Evolutionary conservation across 2,888 invertebrate species (phyloP), one percentile per base, ranked within the genome.

Genomic region (Macrosiphum euphorbiae): DNA sequence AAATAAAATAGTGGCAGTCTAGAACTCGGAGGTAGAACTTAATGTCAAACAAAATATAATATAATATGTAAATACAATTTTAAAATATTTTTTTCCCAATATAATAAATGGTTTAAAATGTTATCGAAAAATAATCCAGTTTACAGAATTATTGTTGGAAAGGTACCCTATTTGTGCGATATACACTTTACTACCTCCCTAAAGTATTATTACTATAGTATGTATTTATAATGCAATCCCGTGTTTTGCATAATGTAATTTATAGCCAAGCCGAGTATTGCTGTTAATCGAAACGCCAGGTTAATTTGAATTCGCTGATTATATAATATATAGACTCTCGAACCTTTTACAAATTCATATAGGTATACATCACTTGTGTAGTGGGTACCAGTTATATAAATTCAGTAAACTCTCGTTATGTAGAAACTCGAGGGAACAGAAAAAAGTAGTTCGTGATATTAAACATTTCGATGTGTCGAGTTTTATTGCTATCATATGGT

Each of bases 241-340:
- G 20, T 55, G 89, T 89, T 89, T 93, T 93, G 93, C 90, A 90
- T 85, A 94, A 85, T 90, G 61, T 41, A 94, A 94, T 94, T 92
- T 93, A 93, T 89, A 85, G 55, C 84, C 58, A 41, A 91, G 44
- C 26, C 50, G 26, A 61, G 28, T 47, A 47, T 47, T 26, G 58
- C 86, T 35, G 86, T 89, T 90, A 94, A 90, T 90, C 90, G 93
- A 90, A 85, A 89, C 41, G 26, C 84, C 13, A 20, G 47, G 92
- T 92, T 92, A 92, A 92, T 92, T 92, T 92, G 35, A 92, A 92
- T 87, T 61, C 47, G 3, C 20, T 35, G 47, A 86, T 47, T 87
- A 86, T 58, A 58, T 78, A 78, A 86, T 58, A 58, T 35, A 78
- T 92, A 86, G 35, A 92, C 58, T 61, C 0, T 10, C 85, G 61